phyloP scores from a whole-genome alignment of 2,797 vertebrate genomes.

The Sebastes ruberrimus region DNA sequence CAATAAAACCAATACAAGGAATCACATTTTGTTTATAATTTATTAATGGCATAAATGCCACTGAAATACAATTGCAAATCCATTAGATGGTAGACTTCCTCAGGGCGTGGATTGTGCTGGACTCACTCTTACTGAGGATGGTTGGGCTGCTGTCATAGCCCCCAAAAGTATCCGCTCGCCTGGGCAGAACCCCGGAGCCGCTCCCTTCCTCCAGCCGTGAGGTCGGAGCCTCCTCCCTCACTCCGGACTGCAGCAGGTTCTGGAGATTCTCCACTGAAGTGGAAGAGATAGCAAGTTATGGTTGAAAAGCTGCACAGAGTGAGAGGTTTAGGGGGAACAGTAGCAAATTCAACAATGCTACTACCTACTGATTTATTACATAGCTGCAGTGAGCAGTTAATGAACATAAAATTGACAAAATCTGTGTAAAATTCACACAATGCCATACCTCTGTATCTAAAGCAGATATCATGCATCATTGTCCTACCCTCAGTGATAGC shows the following conservation, averaged over 20 bases:
- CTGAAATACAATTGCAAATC: constrained; percentile 3
- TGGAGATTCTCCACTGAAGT: constrained; percentile 92
- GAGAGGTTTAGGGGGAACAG: neutral
- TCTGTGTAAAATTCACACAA: neutral
- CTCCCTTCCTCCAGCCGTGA: constrained; percentile 72
- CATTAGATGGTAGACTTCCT: constrained; percentile 31
- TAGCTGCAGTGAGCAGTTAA: neutral
- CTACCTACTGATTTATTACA: neutral
- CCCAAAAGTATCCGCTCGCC: constrained; percentile 91
- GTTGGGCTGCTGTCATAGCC: constrained; percentile 85
- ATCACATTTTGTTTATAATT: constrained; percentile 24
- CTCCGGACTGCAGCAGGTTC: constrained; percentile 84
- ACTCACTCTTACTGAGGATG: constrained; percentile 86
- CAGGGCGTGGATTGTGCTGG: neutral
- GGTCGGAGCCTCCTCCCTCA: constrained; percentile 58
- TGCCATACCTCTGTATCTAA: neutral
- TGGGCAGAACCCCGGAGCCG: constrained; percentile 71
- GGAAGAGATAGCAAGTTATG: neutral
- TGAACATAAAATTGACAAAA: neutral
- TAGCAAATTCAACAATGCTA: neutral
- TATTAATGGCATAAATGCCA: constrained; percentile 1
- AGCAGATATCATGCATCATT: neutral
- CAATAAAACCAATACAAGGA: constrained; percentile 21
- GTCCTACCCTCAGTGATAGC: constrained; percentile 89
- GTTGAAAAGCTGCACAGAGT: neutral